Percentiles rank a stretch among this genome's conserved stretches.
Conservation (phyloP, 2,797 vertebrate species). For the Parauchenoglanis ngamensis region DNA sequence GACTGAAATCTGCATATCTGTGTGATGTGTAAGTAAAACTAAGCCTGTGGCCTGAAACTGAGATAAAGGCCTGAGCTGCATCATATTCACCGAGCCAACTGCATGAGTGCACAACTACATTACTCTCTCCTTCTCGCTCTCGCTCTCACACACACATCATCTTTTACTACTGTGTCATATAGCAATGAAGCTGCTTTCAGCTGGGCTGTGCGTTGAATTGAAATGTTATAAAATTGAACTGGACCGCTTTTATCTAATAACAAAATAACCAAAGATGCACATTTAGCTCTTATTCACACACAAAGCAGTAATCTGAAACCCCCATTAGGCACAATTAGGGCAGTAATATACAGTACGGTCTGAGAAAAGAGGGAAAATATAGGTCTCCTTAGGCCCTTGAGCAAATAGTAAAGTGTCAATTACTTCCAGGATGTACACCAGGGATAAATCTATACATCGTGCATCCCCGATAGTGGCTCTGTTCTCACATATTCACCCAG, state of each 20-base stretch:
- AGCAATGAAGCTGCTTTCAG: background rate
- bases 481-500: slow-evolving; percentile 2
- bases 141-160: slow-evolving; percentile 12
- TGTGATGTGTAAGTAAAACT: slow-evolving; percentile 18
- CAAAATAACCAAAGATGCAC: background rate
- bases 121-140: slow-evolving; percentile 10
- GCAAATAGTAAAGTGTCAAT: slow-evolving; percentile 16
- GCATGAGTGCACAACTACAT: slow-evolving; percentile 21
- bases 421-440: background rate
- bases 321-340: slow-evolving; percentile 42
- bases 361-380: slow-evolving; percentile 30
- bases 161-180: background rate
- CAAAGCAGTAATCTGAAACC: slow-evolving; percentile 15
- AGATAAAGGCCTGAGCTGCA: slow-evolving; percentile 38
- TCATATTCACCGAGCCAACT: slow-evolving; percentile 26
- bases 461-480: background rate
- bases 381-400: slow-evolving; percentile 43
- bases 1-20: slow-evolving; percentile 25
- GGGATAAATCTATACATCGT: slow-evolving; percentile 28
- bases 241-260: background rate
- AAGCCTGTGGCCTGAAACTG: slow-evolving; percentile 29
- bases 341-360: slow-evolving; percentile 40
- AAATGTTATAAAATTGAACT: background rate
- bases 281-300: background rate
- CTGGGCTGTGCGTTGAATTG: background rate